Evolutionary conservation across 2,888 invertebrate genomes (phyloP), one percentile per base, ranked within the genome.

Genomic region (Pteria penguin): DNA sequence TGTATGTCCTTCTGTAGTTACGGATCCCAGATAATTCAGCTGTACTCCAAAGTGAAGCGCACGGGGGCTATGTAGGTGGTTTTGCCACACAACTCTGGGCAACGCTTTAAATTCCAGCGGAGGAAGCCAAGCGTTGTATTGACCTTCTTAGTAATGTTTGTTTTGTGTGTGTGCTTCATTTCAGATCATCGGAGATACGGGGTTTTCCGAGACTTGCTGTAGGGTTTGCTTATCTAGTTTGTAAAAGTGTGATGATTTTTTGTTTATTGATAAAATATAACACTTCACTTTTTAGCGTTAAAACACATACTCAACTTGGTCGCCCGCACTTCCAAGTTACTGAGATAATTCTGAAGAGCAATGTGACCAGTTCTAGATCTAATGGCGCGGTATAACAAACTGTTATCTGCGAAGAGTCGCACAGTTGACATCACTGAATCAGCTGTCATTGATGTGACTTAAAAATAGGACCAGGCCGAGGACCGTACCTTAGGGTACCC

Each of bases 361-460:
- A 0, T 1, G 24, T 57, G 52, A 55, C 69, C 68, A 2, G 31
- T 11, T 3, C 2, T 11, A 1, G 5, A 36, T 18, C 52, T 61
- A 11, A 72, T 72, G 22, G 2, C 29, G 26, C 76, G 31, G n/a
- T 76, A 76, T 1, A 72, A 22, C 0, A 76, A 32, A n/a, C 72
- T 67, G 33, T 72, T 63, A 55, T 76, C 72, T 8, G 57, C 72
- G 55, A 76, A 76, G 24, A 76, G 58, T 0, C 67, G 62, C 22
- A 67, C 33, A n/a, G 60, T 5, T 18, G 72, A 76, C 55, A 31
- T 60, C n/a, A 76, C 68, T 1, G 24, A 24, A n/a, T 68, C 52
- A 95, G 76, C 55, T 52, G 61, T 76, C 71, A 29, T 71, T 76
- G 1, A 71, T 76, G 22, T 65, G 70, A 54, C 55, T 33, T 1